These are phyloP conservation scores for Sweltsa coloradensis DNA, from an alignment of 1,140 invertebrate genomes.

Conservation along the genomic window DNA sequence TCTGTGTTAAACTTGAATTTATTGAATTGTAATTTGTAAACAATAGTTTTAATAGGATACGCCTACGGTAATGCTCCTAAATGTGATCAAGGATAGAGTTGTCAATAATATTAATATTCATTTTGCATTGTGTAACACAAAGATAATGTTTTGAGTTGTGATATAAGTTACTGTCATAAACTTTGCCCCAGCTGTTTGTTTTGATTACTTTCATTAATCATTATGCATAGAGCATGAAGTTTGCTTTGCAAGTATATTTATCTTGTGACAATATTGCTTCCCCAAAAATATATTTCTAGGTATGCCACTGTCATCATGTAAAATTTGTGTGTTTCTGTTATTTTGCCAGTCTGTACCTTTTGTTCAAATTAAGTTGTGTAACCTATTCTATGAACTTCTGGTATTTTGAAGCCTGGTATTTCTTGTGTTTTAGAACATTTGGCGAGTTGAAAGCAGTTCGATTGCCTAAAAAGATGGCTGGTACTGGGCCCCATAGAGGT, in stretches of 20 bases:
- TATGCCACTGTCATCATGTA: background rate
- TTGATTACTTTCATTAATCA: no score
- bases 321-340: background rate
- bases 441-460: conserved; percentile 86
- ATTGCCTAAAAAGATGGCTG: conserved; percentile 79
- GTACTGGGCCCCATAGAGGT: conserved; percentile 75
- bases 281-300: background rate
- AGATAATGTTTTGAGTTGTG: no score
- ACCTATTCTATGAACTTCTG: conserved; percentile 8
- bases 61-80: no score
- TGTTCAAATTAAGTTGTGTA: background rate
- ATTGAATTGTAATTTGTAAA: no score
- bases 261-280: background rate
- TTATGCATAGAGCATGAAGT: background rate
- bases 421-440: conserved; percentile 60
- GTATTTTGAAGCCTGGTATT: conserved; percentile 12
- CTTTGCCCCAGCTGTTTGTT: no score
- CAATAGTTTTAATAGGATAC: no score
- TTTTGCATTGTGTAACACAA: no score
- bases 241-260: background rate
- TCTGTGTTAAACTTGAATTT: no score
- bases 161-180: no score
- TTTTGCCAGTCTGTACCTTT: background rate
- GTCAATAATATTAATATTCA: no score
- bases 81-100: no score